Conservation (phyloP, 2,797 vertebrate species). For the Mormyrops boulengeri region DNA sequence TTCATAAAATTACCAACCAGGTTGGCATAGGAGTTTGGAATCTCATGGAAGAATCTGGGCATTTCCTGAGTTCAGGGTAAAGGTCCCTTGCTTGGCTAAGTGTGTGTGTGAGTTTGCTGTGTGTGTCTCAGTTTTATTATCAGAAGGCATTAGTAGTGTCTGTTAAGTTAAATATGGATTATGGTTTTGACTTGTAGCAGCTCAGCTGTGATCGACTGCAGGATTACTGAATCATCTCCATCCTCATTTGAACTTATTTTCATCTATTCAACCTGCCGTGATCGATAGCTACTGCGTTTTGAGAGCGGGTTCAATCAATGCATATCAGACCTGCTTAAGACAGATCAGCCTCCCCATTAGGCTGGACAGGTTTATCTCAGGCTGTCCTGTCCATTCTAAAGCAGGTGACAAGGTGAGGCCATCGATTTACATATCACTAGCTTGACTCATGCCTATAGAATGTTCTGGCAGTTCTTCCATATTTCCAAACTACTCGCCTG, state of each 20-base stretch:
- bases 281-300: neutral
- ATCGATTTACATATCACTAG: neutral
- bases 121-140: neutral
- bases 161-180: neutral
- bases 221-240: neutral
- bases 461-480: neutral
- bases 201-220: neutral
- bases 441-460: neutral
- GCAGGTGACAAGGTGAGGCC: neutral
- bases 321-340: neutral
- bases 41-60: neutral
- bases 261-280: neutral
- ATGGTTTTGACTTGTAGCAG: neutral
- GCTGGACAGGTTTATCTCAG: neutral
- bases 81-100: neutral
- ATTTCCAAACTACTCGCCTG: neutral
- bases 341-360: neutral
- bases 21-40: neutral
- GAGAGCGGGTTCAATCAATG: neutral
- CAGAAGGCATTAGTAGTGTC: neutral
- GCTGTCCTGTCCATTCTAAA: neutral
- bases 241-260: slow-evolving; percentile 6
- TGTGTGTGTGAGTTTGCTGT: neutral
- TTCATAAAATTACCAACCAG: neutral
- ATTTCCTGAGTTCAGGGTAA: neutral